Percentiles rank a stretch among this genome's conserved stretches.
These are phyloP conservation scores for Gorsachius goisagi DNA, from an alignment of 2,113 vertebrate genomes.

Conservation along the genomic window DNA sequence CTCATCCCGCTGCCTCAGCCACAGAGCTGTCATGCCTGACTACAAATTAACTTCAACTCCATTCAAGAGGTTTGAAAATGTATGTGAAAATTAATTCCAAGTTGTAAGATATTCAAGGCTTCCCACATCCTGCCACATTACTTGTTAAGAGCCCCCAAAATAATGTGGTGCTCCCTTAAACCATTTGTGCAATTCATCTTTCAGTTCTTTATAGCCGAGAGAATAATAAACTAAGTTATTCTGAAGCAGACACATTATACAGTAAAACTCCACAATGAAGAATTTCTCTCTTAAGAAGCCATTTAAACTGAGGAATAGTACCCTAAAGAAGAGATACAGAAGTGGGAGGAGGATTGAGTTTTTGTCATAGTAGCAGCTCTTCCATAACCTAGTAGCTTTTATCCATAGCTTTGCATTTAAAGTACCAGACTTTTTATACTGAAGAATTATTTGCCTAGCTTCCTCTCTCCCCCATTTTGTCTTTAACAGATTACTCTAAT, in stretches of 20 bases:
- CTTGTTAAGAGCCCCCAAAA: not conserved
- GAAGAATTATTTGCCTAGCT: not conserved
- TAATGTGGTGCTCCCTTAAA: not conserved
- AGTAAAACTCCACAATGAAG: not conserved
- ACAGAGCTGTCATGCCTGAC: not conserved
- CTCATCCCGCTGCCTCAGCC: not conserved
- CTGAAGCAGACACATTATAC: not conserved
- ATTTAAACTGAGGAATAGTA: not conserved
- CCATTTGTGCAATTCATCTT: not conserved
- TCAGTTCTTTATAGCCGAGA: not conserved
- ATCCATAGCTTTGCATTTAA: not conserved
- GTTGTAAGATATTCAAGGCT: not conserved
- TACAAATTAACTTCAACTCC: not conserved
- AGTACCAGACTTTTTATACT: not conserved
- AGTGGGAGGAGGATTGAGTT: not conserved
- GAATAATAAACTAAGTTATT: not conserved
- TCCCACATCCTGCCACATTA: conserved; percentile 1
- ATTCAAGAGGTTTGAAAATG: not conserved
- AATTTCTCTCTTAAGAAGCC: not conserved
- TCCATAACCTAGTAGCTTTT: not conserved
- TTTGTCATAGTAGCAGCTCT: not conserved
- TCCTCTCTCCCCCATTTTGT: not conserved
- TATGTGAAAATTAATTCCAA: not conserved
- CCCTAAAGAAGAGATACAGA: not conserved
- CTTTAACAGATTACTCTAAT: not conserved